Percentiles rank a stretch among this genome's conserved stretches.
These are phyloP conservation scores for Pimephales promelas DNA, from an alignment of 2,113 vertebrate species.

Conservation along the genomic window DNA sequence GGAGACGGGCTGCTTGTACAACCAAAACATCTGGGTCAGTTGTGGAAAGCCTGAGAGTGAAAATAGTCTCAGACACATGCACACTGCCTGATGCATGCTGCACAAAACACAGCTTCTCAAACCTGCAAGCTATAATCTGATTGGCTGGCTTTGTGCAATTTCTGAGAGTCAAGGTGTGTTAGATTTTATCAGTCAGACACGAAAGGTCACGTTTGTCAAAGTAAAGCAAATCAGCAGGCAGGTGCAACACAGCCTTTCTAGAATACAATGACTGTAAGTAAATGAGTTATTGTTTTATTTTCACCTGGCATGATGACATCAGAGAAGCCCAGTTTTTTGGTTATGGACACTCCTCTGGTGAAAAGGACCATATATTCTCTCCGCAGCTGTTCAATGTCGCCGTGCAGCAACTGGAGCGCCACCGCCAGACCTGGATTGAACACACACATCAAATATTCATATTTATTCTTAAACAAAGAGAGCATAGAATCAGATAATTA, in stretches of 20 bases:
- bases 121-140: background rate
- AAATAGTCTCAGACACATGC: background rate
- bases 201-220: background rate
- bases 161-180: background rate
- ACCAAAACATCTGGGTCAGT: slow-evolving; percentile 18
- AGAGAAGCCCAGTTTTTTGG: slow-evolving; percentile 95
- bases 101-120: background rate
- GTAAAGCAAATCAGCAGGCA: background rate
- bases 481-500: background rate
- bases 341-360: slow-evolving; percentile 92
- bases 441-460: background rate
- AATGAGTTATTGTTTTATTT: slow-evolving; percentile 37
- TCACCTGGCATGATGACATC: slow-evolving; percentile 98
- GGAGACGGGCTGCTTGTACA: background rate
- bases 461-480: background rate
- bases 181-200: background rate
- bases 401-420: slow-evolving; percentile 94
- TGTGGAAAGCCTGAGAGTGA: background rate
- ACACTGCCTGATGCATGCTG: background rate
- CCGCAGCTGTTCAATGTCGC: slow-evolving; percentile 94
- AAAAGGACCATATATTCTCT: slow-evolving; percentile 94
- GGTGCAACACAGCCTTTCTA: background rate
- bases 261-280: too few species aligned
- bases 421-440: slow-evolving; percentile 84
- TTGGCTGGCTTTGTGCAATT: background rate